Base-by-base conservation (phyloP, 2,888 invertebrate genomes). In the Metellina segmentata region DNA sequence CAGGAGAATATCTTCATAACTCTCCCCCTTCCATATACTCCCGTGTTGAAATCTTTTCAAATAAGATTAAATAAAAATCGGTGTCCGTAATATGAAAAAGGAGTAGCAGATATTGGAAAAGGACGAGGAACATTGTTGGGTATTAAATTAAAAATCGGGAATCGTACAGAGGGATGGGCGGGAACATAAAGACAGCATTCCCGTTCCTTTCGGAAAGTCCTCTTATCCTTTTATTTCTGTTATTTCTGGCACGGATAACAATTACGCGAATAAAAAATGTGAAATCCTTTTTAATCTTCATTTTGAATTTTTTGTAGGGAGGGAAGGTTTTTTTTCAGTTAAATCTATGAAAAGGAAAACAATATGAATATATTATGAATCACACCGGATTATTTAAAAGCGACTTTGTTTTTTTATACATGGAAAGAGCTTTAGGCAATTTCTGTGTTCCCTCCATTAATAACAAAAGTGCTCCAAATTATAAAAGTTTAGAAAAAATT, bases 91-190 rank as follows among this genome's bases (percentile, higher is more conserved):
- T 53, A 83, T 51, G 16, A 20, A 85, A 85, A 85, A 85, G 77
- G 19, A 7, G 61, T 20, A n/a, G 19, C 48, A 34, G 78, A 77
- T 77, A 70, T 51, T 77, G 70, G 78, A 48, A 9, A 78, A 51
- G 16, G 75, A 52, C 1, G 71, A 51, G 20, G 53, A 51, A 52
- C 70, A 77, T 16, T 78, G 49, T 19, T 61, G 20, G 69, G 70
- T 70, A 86, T 86, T 78, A 78, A 86, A 78, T 78, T 86, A 85
- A 61, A 81, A 81, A 85, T 34, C 20, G 70, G 71, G 71, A 82
- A 69, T 9, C 11, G 34, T 9, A 61, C 61, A 61, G 61, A 61
- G 9, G 16, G 61, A 11, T 16, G 16, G 13, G 34, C 4, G 34
- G 34, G 34, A 34, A 34, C 34, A 34, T 34, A 34, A 34, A 34